Base-by-base conservation (phyloP, 2,797 vertebrate genomes). In the Hippopotamyrus pictus region DNA sequence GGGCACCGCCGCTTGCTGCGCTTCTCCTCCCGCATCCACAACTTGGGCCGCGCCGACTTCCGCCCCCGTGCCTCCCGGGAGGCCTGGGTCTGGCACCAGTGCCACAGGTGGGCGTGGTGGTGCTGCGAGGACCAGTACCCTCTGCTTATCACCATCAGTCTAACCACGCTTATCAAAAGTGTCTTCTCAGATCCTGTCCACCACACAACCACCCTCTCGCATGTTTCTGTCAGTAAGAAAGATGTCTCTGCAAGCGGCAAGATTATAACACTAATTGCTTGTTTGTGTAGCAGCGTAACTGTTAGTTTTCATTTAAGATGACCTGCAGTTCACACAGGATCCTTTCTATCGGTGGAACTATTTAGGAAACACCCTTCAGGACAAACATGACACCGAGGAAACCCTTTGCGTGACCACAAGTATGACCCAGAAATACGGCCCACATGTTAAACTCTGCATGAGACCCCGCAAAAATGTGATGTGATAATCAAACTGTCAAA, bases 1-100 rank as follows among this genome's bases (percentile, higher is more conserved):
- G 98, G 98, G 73, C 94, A 98, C 92, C 97, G 98, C n/a, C 97
- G 98, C 90, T 96, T 99, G 53, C 93, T 99, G 17, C 97, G 98
- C 89, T 99, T 99, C 94, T 98, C 98, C 93, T 98, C 98, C 0
- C 97, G 97, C 90, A 99, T 99, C 93, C 96, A 97, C 95, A 99
- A 99, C 93, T 12, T 97, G 88, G 98, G 98, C 59, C 95, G 96
- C 0, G 97, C 98, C 0, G 98, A 99, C 93, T 99, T 99, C 94
- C 93, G 96, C 12, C 98, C 98, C 1, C 94, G 95, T 46, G 96
- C 97, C 57, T 92, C 96, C 0, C 97, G 97, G 4, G 97, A 99
- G 0, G 96, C 97, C 90, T 99, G 98, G 98, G 95, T 95, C 85
- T 99, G 98, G 98, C 98, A 99, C 92, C 97, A 99, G 93, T 99